Evolutionary conservation across 2,113 vertebrate genomes (phyloP), one percentile per base, ranked within the genome.

Genomic region (Sinocyclocheilus grahami): DNA sequence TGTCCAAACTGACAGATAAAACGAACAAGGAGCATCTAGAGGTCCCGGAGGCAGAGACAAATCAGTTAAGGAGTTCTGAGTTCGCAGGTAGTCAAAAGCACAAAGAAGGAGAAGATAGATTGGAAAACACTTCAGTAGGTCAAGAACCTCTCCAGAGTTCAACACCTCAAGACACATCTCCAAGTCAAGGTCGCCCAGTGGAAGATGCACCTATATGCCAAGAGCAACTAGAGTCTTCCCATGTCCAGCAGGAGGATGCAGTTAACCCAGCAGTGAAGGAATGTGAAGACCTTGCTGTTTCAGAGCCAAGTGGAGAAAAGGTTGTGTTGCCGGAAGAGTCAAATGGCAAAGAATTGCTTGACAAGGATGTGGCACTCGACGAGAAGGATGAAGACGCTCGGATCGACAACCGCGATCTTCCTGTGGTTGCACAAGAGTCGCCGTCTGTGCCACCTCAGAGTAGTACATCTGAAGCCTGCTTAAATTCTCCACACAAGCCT

Each of bases 401-500:
- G 27, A 72, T 84, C 0, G 80, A 88, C 48, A 63, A 77, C 13
- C 22, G 3, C 39, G 85, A 91, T 46, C 60, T 85, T 0, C 16
- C 55, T 82, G 63, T 63, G 5, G 81, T 86, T 42, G 1, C 51
- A 24, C 77, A 85, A 14, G 89, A 89, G 11, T 65, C 87, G 3
- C 3, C 53, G 14, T 69, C 83, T n/a, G 60, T 11, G 4, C 63
- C 48, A 12, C 46, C 88, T 7, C 85, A 88, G 10, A 76, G 18
- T 4, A 42, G 72, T 1, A 65, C 55, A 62, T 85, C 77, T n/a
- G 37, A 0, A 0, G 27, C 11, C 18, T 71, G 53, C 9, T 89
- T 89, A 53, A 92, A 87, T 67, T 98, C 97, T 4, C 98, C 97
- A 13, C 91, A 90, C 1, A 99, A 97, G 88, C 88, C 72, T 6